phyloP scores from a whole-genome alignment of 1,140 invertebrate species.

The Halesus radiatus region DNA sequence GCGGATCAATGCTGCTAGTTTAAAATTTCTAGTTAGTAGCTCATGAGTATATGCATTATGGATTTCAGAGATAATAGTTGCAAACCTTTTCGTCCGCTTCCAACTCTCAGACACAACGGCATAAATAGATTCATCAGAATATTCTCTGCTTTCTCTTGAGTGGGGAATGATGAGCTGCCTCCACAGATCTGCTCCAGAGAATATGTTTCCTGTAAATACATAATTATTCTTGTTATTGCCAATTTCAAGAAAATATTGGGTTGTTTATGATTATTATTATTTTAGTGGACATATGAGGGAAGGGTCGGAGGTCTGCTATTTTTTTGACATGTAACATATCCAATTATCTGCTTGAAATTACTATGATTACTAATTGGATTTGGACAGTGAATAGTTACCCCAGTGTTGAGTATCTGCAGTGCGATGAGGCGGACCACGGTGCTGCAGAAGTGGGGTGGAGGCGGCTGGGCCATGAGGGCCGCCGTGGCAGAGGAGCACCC shows the following conservation, averaged over 20 bases:
- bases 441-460: conserved; percentile 95
- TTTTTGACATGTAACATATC: no score
- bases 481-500: conserved; percentile 83
- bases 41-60: no score
- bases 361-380: no score
- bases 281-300: no score
- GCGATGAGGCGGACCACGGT: conserved; percentile 94
- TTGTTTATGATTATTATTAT: no score
- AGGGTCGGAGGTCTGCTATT: no score
- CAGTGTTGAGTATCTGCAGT: conserved; percentile 92
- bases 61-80: no score
- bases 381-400: conserved; percentile 70
- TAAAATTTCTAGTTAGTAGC: no score
- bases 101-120: conserved; percentile 94
- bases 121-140: conserved; percentile 96
- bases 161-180: conserved; percentile 87
- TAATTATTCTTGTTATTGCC: background rate
- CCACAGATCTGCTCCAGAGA: conserved; percentile 96
- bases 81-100: conserved; percentile 89
- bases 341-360: no score
- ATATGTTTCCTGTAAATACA: conserved; percentile 84
- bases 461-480: conserved; percentile 87
- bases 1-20: no score
- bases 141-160: conserved; percentile 92
- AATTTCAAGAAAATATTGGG: no score